phyloP scores from a whole-genome alignment of 35 echinoderm and acorn worm genomes.

The Strongylocentrotus purpuratus region DNA sequence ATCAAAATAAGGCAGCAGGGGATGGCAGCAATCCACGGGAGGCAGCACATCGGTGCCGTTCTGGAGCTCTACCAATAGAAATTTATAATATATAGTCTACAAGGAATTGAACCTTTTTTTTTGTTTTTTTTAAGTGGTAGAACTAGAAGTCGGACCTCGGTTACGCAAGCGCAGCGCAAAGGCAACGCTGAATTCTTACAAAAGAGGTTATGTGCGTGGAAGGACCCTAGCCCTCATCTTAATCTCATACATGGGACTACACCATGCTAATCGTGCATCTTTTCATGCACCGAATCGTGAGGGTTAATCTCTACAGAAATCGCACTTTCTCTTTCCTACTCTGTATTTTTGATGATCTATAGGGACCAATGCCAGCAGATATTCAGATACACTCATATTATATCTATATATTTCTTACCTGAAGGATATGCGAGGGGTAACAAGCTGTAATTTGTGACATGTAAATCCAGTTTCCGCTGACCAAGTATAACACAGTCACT shows the following conservation, averaged over 20 bases:
- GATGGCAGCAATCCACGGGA: too few relatives aligned
- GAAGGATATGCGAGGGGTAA: conserved; percentile 1
- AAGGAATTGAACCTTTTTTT: too few relatives aligned
- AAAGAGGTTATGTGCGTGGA: too few relatives aligned
- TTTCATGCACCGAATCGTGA: background rate
- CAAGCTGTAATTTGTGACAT: background rate
- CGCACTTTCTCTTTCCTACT: background rate
- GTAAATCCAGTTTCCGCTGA: background rate
- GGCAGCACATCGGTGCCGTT: too few relatives aligned
- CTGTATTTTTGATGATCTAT: background rate
- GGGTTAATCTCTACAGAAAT: background rate
- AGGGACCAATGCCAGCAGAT: background rate
- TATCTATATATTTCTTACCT: background rate
- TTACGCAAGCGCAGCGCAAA: too few relatives aligned
- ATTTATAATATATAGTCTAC: too few relatives aligned
- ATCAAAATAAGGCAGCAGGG: too few relatives aligned
- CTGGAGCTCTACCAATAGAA: too few relatives aligned
- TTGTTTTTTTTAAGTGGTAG: too few relatives aligned
- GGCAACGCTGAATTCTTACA: too few relatives aligned
- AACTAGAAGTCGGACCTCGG: too few relatives aligned
- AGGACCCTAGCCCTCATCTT: background rate
- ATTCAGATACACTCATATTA: background rate
- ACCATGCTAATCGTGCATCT: background rate
- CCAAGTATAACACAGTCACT: too few relatives aligned
- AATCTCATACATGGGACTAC: background rate